A percentile compares a stretch with the other conserved stretches of the same genome.
Conservation (phyloP, 2,888 invertebrate species). For the Sepiola atlantica region DNA sequence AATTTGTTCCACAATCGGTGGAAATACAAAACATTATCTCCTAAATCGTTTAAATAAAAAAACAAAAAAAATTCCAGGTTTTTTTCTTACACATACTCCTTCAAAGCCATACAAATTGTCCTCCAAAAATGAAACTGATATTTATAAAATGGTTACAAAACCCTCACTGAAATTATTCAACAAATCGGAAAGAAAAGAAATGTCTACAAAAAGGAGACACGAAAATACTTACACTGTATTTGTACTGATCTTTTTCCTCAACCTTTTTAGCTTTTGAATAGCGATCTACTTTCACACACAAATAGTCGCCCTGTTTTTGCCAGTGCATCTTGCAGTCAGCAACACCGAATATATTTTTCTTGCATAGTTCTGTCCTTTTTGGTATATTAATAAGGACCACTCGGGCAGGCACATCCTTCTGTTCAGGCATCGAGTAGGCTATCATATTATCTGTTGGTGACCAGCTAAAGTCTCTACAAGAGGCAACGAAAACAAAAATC, state of each 20-base stretch:
- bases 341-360: conserved; percentile 97
- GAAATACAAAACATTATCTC: no score
- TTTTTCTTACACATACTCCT: no score
- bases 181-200: background rate
- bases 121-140: no score
- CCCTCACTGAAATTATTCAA: no score
- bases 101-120: no score
- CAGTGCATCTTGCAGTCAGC: conserved; percentile 98
- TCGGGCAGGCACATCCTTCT: conserved; percentile 92
- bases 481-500: background rate
- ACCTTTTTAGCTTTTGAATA: conserved; percentile 90
- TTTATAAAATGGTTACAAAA: no score
- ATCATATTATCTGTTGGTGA: conserved; percentile 96
- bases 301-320: conserved; percentile 98
- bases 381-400: conserved; percentile 95
- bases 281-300: conserved; percentile 95
- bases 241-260: conserved; percentile 87
- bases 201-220: background rate
- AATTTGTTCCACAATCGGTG: no score
- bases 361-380: conserved; percentile 79
- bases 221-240: conserved; percentile 84
- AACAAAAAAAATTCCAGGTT: no score
- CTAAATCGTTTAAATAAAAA: no score
- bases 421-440: conserved; percentile 98
- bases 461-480: conserved; percentile 92